Base-by-base conservation (phyloP, 2,113 vertebrate species). In the Gobius niger region DNA sequence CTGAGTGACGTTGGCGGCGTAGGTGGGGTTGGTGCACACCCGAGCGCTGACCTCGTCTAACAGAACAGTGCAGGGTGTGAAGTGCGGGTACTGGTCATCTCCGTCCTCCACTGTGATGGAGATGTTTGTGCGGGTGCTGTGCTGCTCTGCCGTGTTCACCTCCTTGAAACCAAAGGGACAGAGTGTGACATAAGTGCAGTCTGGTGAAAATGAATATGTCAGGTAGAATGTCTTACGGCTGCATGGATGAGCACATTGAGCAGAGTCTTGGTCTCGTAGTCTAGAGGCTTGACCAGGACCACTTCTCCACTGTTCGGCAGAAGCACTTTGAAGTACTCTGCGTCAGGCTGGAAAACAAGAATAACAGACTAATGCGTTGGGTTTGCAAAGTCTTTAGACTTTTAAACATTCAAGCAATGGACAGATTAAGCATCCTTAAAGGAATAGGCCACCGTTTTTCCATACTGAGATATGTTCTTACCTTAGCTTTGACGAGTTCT, bases 281-380 rank as follows among this genome's bases (percentile, higher is more conserved):
- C 94, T 1, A 95, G 76, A 6, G 92, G 82, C n/a, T 91, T 92
- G 16, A 87, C 81, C 68, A 95, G 87, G 18, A 92, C 68, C 47
- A 95, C 88, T 66, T 86, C 88, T 34, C 95, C 95, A 2, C 91
- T 94, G 84, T 92, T 94, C 44, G 89, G 93, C 4, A 93, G 87
- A 72, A 93, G 91, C 63, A 95, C 80, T 69, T 82, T 93, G 82
- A 95, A 95, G 72, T 93, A 93, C 8, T 86, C 78, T 12, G 91
- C 91, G 51, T 95, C 94, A 34, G 93, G 90, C 94, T 95, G 81
- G 24, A 34, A 3, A 34, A 34, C 34, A 78, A 15, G 60, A 79
- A 46, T 46, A 24, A 15, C 11, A 49, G 7, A 49, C 24, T 2
- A 24, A 24, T 24, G 24, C 24, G 24, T 24, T 24, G 24, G 24